phyloP scores from a whole-genome alignment of 2,113 vertebrate species.

The Cochlearius cochlearius region DNA sequence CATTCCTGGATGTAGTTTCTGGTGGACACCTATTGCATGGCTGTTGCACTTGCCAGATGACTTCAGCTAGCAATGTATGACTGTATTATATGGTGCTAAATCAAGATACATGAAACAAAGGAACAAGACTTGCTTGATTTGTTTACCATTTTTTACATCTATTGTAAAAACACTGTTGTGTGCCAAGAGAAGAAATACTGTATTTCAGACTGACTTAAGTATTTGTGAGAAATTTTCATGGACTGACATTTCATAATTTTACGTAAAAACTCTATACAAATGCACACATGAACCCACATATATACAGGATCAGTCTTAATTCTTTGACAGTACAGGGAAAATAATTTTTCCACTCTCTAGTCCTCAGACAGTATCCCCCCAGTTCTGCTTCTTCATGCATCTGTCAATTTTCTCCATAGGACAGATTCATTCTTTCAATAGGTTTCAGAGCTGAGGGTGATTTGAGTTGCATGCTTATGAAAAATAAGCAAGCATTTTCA shows the following conservation, averaged over 20 bases:
- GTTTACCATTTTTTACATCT: background rate
- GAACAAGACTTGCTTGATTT: background rate
- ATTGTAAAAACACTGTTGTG: background rate
- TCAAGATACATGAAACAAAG: background rate
- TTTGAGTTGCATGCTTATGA: background rate
- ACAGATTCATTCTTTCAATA: background rate
- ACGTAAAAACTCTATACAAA: background rate
- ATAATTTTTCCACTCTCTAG: background rate
- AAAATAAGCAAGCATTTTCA: background rate
- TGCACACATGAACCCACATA: background rate
- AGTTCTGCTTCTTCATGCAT: background rate
- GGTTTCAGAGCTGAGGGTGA: background rate
- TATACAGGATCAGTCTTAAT: background rate
- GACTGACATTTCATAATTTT: background rate
- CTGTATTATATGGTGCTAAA: background rate
- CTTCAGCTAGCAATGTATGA: background rate
- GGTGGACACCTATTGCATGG: background rate
- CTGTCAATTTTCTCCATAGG: background rate
- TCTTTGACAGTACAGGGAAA: background rate
- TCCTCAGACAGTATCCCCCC: background rate
- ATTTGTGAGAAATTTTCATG: background rate
- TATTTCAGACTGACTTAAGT: background rate
- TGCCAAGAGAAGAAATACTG: background rate
- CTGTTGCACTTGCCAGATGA: background rate
- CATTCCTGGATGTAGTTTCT: background rate